Evolutionary conservation across 1,140 invertebrate genomes (phyloP).

Genomic region (Sarcophaga bullata): DNA sequence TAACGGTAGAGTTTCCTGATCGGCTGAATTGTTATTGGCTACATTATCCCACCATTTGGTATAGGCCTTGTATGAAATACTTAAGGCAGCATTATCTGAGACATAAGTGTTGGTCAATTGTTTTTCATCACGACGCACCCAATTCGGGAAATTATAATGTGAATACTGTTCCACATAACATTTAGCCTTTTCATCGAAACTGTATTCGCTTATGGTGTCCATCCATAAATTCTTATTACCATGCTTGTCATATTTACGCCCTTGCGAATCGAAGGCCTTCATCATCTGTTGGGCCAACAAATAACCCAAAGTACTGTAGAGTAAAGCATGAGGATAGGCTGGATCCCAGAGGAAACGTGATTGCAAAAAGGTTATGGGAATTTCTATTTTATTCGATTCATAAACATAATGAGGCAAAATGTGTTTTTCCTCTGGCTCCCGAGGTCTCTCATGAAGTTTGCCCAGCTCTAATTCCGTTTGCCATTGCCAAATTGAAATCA

Average conservation of each 20-base stretch:
- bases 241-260: constrained; percentile 87
- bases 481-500: constrained; percentile 82
- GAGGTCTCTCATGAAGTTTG: constrained; percentile 85
- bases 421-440: constrained; percentile 75
- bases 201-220: constrained; percentile 89
- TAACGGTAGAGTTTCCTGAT: constrained; percentile 78
- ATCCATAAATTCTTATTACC: constrained; percentile 98
- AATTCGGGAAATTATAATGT: constrained; percentile 72
- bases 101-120: constrained; percentile 60
- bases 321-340: constrained; percentile 91
- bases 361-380: constrained; percentile 95
- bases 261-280: constrained; percentile 96
- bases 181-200: constrained; percentile 85
- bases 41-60: constrained; percentile 68
- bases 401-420: constrained; percentile 79
- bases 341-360: constrained; percentile 82
- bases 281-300: constrained; percentile 95
- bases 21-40: constrained; percentile 64
- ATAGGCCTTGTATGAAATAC: constrained; percentile 91
- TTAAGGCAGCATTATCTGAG: constrained; percentile 92
- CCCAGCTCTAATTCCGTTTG: constrained; percentile 81
- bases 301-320: constrained; percentile 95
- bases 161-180: constrained; percentile 93
- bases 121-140: constrained; percentile 5
- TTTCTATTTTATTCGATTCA: constrained; percentile 96